Conservation (phyloP, 2,888 invertebrate species). For the Ptychoptera contaminata region DNA sequence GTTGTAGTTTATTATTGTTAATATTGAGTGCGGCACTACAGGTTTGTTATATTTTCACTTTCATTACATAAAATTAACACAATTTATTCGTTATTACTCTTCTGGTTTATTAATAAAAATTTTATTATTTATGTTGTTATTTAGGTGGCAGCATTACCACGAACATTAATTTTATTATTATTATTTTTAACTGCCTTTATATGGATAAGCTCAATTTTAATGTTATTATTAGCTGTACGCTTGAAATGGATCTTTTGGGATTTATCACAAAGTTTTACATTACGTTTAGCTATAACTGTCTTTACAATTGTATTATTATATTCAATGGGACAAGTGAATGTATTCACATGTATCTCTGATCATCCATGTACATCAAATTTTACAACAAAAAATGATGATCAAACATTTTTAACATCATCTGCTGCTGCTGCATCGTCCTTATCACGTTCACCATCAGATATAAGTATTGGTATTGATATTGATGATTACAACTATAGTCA, state of each 20-base stretch:
- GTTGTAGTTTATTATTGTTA: constrained; percentile 59
- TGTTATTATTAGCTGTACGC: constrained; percentile 67
- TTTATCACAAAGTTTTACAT: constrained; percentile 64
- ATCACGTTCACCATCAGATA: too few species aligned
- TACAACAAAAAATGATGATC: constrained; percentile 9
- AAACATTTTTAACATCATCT: not conserved
- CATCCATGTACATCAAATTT: constrained; percentile 26
- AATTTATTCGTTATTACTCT: not conserved
- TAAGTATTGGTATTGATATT: constrained; percentile 6
- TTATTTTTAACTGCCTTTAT: constrained; percentile 79
- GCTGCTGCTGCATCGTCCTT: too few species aligned
- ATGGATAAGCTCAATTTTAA: constrained; percentile 77
- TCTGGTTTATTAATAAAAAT: not conserved
- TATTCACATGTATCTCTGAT: constrained; percentile 49
- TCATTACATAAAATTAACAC: too few species aligned
- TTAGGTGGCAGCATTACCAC: constrained; percentile 49
- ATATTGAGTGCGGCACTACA: constrained; percentile 64
- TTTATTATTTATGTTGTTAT: constrained; percentile 28
- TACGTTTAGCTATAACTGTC: constrained; percentile 71
- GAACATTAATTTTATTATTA: constrained; percentile 67
- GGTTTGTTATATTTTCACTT: constrained; percentile 16
- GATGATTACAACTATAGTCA: constrained; percentile 39
- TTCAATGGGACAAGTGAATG: constrained; percentile 82
- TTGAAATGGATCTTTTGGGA: constrained; percentile 75
- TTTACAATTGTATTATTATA: constrained; percentile 77